Evolutionary conservation across 2,797 vertebrate genomes (phyloP), one percentile per base, ranked within the genome.

Genomic region (Graptemys geographica): DNA sequence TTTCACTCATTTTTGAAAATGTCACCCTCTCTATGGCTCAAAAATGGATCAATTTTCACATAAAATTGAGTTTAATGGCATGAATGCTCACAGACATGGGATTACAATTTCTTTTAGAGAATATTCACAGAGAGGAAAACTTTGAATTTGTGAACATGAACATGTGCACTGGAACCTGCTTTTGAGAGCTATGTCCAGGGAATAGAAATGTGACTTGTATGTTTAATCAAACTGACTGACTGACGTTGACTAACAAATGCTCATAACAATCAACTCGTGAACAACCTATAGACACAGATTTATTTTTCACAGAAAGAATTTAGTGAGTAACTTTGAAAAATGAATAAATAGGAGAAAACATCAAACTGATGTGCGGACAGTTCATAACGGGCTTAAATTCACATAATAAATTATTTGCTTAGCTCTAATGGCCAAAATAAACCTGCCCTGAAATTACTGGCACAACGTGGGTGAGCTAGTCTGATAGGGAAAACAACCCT

Each of bases 41-140:
- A 89, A 90, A 84, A 92, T 92, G 31, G 83, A 56, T 21, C 91
- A 5, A 84, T 95, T 96, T 97, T 93, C 57, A 89, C 84, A 94
- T 85, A n/a, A 93, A 91, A 90, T 90, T 96, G 91, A 95, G 83
- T 96, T 96, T 95, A 97, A 96, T 97, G 97, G 92, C 94, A 96
- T 59, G 47, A 96, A 88, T 0, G 69, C 69, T 72, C 37, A 72
- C 69, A 72, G 19, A 41, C n/a, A 72, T 72, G 65, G 1, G 28
- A 76, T 55, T 55, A 62, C 82, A 90, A 6, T 92, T 95, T 93
- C 5, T 84, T 7, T 33, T 90, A 74, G 96, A 96, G 96, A 97
- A 96, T 96, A 97, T 96, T 96, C 94, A 94, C 95, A 96, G 97
- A 93, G 96, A 97, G 94, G 93, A 97, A 97, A 96, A 53, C 52